phyloP scores from a whole-genome alignment of 2,113 vertebrate species.

The Speoplatyrhinus poulsoni region DNA sequence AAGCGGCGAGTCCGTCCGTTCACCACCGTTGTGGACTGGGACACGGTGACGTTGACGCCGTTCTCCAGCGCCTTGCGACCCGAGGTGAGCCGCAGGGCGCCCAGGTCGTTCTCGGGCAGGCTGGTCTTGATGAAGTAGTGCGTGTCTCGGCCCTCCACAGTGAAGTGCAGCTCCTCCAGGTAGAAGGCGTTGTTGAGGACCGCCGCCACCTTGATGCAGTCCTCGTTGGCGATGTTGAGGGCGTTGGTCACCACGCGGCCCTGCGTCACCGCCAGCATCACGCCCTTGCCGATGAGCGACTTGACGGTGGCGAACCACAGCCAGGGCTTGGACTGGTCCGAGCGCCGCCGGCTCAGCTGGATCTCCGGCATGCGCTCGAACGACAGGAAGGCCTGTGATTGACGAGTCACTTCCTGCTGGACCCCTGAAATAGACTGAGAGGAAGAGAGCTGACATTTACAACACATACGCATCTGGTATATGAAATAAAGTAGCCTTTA shows the following conservation, averaged over 20 bases:
- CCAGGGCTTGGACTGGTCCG: constrained; percentile 84
- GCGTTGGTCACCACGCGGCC: constrained; percentile 94
- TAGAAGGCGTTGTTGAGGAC: constrained; percentile 96
- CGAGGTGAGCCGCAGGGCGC: constrained; percentile 88
- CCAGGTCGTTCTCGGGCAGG: constrained; percentile 93
- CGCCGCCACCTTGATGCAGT: constrained; percentile 98
- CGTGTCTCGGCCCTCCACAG: constrained; percentile 91
- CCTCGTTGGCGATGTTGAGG: constrained; percentile 96
- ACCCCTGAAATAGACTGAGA: constrained; percentile 91
- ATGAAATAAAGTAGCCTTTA: too few species aligned
- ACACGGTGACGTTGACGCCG: constrained; percentile 94
- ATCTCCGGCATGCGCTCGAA: constrained; percentile 95
- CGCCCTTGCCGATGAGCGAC: constrained; percentile 95
- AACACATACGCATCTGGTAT: neutral
- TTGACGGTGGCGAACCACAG: constrained; percentile 93
- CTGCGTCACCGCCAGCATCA: constrained; percentile 94
- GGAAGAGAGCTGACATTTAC: neutral
- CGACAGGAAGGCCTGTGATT: constrained; percentile 91
- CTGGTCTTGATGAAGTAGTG: constrained; percentile 98
- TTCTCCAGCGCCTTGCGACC: constrained; percentile 93
- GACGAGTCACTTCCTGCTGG: constrained; percentile 91
- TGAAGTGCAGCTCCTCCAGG: constrained; percentile 95
- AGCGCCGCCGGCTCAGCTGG: constrained; percentile 82
- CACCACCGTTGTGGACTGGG: constrained; percentile 95
- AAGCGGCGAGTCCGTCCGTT: constrained; percentile 94